Evolutionary conservation across 2,797 vertebrate genomes (phyloP).

Genomic region (Sciurus vulgaris): DNA sequence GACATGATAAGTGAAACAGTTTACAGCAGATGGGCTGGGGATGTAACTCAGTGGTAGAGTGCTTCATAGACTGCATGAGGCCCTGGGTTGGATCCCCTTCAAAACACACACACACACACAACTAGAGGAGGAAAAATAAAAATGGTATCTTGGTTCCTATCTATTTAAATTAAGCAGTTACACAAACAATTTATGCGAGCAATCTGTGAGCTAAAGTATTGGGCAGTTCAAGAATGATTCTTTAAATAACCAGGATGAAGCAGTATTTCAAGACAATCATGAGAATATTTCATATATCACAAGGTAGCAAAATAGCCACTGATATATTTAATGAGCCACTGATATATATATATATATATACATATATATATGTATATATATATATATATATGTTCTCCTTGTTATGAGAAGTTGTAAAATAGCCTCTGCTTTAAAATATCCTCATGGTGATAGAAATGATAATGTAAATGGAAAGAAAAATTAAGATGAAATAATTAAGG

Average conservation of each 20-base stretch:
- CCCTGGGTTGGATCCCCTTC: background rate
- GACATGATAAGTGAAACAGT: conserved; percentile 45
- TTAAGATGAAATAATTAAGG: background rate
- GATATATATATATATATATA: too few species aligned
- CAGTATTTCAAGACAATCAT: background rate
- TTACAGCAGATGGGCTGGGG: background rate
- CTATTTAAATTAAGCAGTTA: background rate
- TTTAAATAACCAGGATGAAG: background rate
- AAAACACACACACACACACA: background rate
- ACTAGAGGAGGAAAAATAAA: conserved; percentile 14
- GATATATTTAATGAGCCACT: too few species aligned
- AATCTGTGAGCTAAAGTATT: background rate
- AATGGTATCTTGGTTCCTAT: background rate
- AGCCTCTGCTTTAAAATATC: background rate
- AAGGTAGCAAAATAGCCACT: background rate
- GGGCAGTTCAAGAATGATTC: background rate
- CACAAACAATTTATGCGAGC: background rate
- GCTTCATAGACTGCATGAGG: background rate
- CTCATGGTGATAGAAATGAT: background rate
- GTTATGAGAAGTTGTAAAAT: background rate
- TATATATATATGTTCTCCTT: background rate
- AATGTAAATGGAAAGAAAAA: background rate
- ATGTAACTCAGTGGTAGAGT: background rate
- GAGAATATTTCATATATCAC: background rate
- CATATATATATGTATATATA: too few species aligned